Evolutionary conservation across 2,797 vertebrate genomes (phyloP), one percentile per base, ranked within the genome.

Genomic region (Erethizon dorsatum): DNA sequence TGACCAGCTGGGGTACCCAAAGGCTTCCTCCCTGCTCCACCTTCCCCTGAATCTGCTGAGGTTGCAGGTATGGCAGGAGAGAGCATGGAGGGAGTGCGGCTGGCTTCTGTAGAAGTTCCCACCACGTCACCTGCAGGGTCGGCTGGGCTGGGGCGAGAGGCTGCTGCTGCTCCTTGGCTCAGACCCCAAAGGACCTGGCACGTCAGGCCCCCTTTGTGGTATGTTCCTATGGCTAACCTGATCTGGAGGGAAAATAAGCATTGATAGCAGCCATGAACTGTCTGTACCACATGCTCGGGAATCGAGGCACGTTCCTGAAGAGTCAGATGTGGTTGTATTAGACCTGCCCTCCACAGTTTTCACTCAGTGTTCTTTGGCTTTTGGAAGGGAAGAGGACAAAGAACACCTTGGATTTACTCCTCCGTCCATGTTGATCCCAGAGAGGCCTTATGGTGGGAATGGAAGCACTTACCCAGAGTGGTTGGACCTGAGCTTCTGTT

Each of bases 271-370:
- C 67, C 24, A 20, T 26, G 47, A 89, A 15, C 31, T 78, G 12
- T 6, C 8, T 10, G 1, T 22, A 20, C 47, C 61, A 5, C 0
- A 3, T 47, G 61, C 78, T 83, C 1, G 0, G 8, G 63, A 52
- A 31, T 20, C 4, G 41, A 65, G 65, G 26, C 18, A 6, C 8
- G 9, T 13, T 7, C 24, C 41, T 6, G 54, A 50, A 57, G 31
- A n/a, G 33, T 5, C 28, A 22, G 78, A 45, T 57, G n/a, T 47
- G 41, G 18, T 67, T 33, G 2, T 14, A 13, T 28, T 4, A 31
- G 69, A 45, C 15, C 12, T 50, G 1, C 26, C 69, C 92, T 82
- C 54, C 33, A 45, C 7, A 13, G 9, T 73, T 45, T 17, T 93
- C 47, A 8, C 1, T 45, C n/a, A 33, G 1, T 31, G 1, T 22